A percentile compares a stretch with the other conserved stretches of the same genome.
Evolutionary conservation across 2,113 vertebrate genomes (phyloP).

Genomic region (Grammomys surdaster): DNA sequence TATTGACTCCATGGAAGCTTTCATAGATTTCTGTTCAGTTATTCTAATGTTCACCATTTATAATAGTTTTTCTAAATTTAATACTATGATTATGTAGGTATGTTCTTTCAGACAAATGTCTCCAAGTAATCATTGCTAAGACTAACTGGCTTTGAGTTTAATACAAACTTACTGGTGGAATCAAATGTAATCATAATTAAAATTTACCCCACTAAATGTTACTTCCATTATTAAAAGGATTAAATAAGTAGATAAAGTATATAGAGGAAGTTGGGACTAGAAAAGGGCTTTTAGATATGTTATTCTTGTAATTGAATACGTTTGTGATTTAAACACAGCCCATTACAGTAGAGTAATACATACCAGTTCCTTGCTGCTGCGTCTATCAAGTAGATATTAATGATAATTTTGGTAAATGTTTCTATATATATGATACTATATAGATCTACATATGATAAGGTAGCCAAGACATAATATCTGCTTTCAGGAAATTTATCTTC

Average conservation of each 20-base stretch:
- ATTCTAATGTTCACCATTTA: neutral
- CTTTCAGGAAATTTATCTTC: constrained; percentile 11
- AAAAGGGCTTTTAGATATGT: constrained; percentile 8
- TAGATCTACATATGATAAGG: constrained; percentile 21
- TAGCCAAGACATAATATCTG: constrained; percentile 36
- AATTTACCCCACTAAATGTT: constrained; percentile 45
- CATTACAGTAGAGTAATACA: neutral
- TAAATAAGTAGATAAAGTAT: neutral
- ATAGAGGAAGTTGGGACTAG: neutral
- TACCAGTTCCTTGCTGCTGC: constrained; percentile 20
- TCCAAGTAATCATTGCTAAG: constrained; percentile 32
- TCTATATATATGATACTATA: constrained; percentile 2
- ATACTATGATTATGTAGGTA: constrained; percentile 24
- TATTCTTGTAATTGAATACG: constrained; percentile 39
- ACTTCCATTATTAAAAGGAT: constrained; percentile 5
- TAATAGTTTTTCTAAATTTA: constrained; percentile 57
- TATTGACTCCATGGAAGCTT: constrained; percentile 12
- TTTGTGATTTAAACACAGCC: constrained; percentile 24
- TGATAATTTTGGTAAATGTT: constrained; percentile 46
- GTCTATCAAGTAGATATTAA: constrained; percentile 46
- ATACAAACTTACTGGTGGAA: constrained; percentile 49
- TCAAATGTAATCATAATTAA: constrained; percentile 51
- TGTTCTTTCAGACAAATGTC: constrained; percentile 52
- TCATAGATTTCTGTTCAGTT: constrained; percentile 23
- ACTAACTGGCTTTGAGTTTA: constrained; percentile 42